phyloP scores from a whole-genome alignment of 2,888 invertebrate genomes.

The Cistogaster globosa region DNA sequence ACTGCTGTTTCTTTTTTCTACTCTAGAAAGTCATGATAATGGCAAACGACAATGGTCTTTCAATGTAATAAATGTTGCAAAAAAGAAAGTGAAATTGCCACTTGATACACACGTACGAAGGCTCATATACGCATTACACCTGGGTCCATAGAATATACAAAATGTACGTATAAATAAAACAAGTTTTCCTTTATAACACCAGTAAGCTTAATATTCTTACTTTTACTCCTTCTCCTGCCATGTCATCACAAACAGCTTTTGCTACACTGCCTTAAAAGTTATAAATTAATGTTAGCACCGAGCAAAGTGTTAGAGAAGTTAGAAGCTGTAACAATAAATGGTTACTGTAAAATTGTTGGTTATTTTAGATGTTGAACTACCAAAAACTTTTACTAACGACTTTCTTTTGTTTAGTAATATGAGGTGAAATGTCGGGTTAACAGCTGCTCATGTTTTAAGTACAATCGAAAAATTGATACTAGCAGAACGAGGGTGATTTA shows the following conservation, averaged over 20 bases:
- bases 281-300: constrained; percentile 44
- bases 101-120: constrained; percentile 64
- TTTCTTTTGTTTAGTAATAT: constrained; percentile 68
- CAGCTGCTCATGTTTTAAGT: constrained; percentile 70
- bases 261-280: constrained; percentile 27
- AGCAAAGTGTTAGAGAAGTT: background rate
- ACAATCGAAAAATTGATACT: constrained; percentile 44
- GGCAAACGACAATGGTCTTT: constrained; percentile 48
- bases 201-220: background rate
- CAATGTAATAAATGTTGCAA: constrained; percentile 55
- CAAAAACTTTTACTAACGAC: constrained; percentile 68
- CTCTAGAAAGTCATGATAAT: constrained; percentile 22
- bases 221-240: background rate
- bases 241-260: constrained; percentile 8
- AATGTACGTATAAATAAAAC: constrained; percentile 26
- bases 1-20: background rate
- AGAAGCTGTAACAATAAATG: constrained; percentile 7
- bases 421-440: constrained; percentile 69
- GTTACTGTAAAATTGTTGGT: constrained; percentile 8
- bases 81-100: constrained; percentile 78
- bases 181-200: constrained; percentile 14
- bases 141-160: constrained; percentile 77
- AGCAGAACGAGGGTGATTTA: constrained; percentile 54
- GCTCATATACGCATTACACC: constrained; percentile 75
- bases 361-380: constrained; percentile 47